Conservation (phyloP, 2,113 vertebrate genomes). For the Trichechus manatus region DNA sequence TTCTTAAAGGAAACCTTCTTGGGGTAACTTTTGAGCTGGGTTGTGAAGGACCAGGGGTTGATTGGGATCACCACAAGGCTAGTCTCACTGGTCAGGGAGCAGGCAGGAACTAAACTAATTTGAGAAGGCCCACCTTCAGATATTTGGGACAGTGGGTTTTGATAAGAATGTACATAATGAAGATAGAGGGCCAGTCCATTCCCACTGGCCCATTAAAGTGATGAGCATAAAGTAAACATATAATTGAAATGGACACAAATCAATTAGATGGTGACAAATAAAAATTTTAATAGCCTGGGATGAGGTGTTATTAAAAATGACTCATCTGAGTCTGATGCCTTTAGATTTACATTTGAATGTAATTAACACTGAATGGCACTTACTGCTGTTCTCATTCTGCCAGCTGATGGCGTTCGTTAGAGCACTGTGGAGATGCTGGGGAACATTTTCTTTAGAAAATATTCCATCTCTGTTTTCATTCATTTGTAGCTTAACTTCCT, state of each 20-base stretch:
- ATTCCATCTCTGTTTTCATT: conserved; percentile 15
- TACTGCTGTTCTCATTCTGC: not conserved
- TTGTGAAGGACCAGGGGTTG: not conserved
- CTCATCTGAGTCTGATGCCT: conserved; percentile 28
- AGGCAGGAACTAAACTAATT: not conserved
- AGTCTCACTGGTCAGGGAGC: not conserved
- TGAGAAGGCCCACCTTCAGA: not conserved
- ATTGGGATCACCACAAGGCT: not conserved
- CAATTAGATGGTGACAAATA: conserved; percentile 75
- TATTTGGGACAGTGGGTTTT: not conserved
- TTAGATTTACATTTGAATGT: conserved; percentile 66
- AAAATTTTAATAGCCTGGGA: conserved; percentile 51
- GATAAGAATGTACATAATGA: accelerated
- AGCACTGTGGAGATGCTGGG: not conserved
- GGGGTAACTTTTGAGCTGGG: not conserved
- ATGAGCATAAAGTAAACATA: conserved; percentile 20
- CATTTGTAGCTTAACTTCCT: conserved; percentile 31
- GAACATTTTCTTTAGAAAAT: conserved; percentile 42
- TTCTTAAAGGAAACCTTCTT: not conserved
- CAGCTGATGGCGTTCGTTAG: not conserved
- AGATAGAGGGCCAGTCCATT: not conserved
- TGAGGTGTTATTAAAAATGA: conserved; percentile 66
- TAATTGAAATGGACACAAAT: conserved; percentile 68
- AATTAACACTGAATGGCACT: conserved; percentile 37
- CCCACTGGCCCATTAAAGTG: not conserved